phyloP scores from a whole-genome alignment of 2,797 vertebrate species.

The Bryconaethiops microstoma region DNA sequence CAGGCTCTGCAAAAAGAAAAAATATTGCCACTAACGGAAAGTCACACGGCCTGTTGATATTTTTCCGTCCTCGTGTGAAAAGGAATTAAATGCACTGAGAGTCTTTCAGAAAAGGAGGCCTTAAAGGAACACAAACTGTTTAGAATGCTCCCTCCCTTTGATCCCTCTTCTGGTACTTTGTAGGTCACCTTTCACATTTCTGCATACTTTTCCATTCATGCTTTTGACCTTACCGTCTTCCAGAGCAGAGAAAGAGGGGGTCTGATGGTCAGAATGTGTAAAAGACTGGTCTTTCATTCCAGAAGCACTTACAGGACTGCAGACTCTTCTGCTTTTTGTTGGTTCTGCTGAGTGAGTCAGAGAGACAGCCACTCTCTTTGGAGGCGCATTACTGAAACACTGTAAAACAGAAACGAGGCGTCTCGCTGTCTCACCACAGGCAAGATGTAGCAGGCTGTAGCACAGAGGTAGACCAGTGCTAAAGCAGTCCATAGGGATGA shows the following conservation, averaged over 20 bases:
- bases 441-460: slow-evolving; percentile 5
- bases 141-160: slow-evolving; percentile 44
- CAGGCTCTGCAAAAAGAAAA: slow-evolving; percentile 48
- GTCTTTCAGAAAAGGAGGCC: slow-evolving; percentile 36
- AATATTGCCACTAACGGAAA: slow-evolving; percentile 46
- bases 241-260: slow-evolving; percentile 9
- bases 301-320: slow-evolving; percentile 8
- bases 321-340: not conserved
- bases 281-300: not conserved
- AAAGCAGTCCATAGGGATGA: not conserved
- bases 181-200: slow-evolving; percentile 31
- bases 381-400: slow-evolving; percentile 7
- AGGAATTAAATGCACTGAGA: slow-evolving; percentile 59
- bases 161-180: slow-evolving; percentile 36
- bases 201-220: not conserved
- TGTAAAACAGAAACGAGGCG: slow-evolving; percentile 17
- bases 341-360: not conserved
- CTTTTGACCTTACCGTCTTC: slow-evolving; percentile 7
- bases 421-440: slow-evolving; percentile 32
- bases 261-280: slow-evolving; percentile 1
- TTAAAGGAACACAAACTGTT: slow-evolving; percentile 49
- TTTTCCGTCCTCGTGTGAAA: slow-evolving; percentile 41
- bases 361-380: not conserved
- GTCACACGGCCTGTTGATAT: slow-evolving; percentile 52
- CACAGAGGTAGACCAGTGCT: not conserved